Evolutionary conservation across 2,888 invertebrate species (phyloP), one percentile per base, ranked within the genome.

Genomic region (Tortricodes alternella): DNA sequence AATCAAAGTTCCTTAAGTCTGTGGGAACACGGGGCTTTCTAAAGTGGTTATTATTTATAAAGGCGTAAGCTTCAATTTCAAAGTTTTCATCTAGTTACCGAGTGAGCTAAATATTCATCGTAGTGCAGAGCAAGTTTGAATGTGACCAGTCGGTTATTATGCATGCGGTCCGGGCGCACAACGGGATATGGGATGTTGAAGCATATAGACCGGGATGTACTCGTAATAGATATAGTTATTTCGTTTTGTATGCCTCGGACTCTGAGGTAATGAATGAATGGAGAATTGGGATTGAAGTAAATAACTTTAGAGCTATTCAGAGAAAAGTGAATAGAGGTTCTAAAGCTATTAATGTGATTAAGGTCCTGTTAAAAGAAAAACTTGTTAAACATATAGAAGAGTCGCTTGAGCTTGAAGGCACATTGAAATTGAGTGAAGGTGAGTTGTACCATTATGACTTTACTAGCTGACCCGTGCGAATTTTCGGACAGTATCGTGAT

Each of bases 21-120:
- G 21, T 37, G 16, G n/a, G 5, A 53, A 46, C 53, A 23, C 15
- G 15, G 21, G 18, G 32, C 34, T 9, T 24, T 41, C 13, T 24
- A 32, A 48, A 53, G 41, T 43, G 29, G 49, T 55, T 55, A 55
- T 43, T 49, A 55, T 55, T 55, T 49, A 55, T 43, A 55, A 19
- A 43, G 43, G 35, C 7, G 29, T 49, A 55, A 55, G 49, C 55
- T 27, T 49, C 55, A 41, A 35, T 49, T 55, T 37, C 11, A n/a
- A 18, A 55, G 55, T 37, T 35, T 18, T 9, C 23, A 16, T 24
- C 41, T 24, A 21, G 21, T 23, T 9, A 23, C 41, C 27, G 21
- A 35, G 35, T 19, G 16, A 35, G 35, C 43, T 49, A 43, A 55
- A 55, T 53, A 53, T 53, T 53, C 46, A 53, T 41, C 41, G 15